Percentiles rank a stretch among this genome's conserved stretches.
phyloP scores from a whole-genome alignment of 2,113 vertebrate genomes.

The Laticauda laticaudata region DNA sequence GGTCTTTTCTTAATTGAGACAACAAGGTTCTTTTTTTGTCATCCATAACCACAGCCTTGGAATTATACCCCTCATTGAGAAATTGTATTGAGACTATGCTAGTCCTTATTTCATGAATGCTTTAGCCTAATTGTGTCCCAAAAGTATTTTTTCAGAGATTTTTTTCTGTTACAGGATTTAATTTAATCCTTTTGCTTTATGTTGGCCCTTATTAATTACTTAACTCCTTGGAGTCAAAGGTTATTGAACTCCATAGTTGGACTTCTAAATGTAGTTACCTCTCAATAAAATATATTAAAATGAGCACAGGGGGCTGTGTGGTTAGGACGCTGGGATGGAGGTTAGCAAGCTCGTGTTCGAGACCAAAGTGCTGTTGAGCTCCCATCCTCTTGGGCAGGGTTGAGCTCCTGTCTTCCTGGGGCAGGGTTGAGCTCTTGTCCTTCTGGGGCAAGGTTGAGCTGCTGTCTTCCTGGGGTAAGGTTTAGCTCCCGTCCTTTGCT shows the following conservation, averaged over 20 bases:
- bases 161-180: neutral
- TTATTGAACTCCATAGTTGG: neutral
- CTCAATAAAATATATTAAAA: neutral
- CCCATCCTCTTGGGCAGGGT: too few species aligned
- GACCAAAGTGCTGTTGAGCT: neutral
- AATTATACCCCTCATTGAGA: neutral
- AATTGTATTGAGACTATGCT: neutral
- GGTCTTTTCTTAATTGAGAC: neutral
- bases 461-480: accelerated
- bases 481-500: neutral
- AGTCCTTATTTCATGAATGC: neutral
- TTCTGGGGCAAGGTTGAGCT: neutral
- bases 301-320: neutral
- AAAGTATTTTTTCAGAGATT: neutral
- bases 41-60: neutral
- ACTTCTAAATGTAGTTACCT: neutral
- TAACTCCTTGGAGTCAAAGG: neutral
- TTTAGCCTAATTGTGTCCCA: neutral
- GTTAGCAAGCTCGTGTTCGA: neutral
- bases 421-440: accelerated
- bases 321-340: neutral
- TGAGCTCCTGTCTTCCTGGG: too few species aligned
- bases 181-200: neutral
- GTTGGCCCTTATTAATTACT: neutral
- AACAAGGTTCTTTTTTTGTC: neutral